These are phyloP conservation scores for Lamellibrachia luymesi DNA, from an alignment of 1,140 invertebrate species.

Conservation along the genomic window DNA sequence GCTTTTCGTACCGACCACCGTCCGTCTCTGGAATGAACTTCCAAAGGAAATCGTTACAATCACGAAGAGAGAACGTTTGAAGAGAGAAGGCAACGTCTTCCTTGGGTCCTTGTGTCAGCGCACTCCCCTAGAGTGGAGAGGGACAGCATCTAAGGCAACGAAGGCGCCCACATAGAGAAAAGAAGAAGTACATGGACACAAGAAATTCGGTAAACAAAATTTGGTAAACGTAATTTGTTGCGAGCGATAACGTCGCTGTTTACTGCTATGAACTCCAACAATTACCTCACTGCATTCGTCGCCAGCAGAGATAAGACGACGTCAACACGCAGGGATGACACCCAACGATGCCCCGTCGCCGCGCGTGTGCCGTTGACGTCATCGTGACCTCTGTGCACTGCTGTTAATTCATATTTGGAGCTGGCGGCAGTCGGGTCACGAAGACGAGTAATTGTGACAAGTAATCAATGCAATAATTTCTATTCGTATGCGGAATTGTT, in stretches of 20 bases:
- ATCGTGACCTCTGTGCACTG: neutral
- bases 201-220: too few relatives aligned
- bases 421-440: neutral
- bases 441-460: conserved; percentile 5
- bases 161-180: too few relatives aligned
- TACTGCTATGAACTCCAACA: neutral
- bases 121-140: too few relatives aligned
- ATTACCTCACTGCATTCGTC: neutral
- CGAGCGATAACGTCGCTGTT: neutral
- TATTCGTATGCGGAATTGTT: conserved; percentile 1
- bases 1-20: too few relatives aligned
- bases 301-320: neutral
- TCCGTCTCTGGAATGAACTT: too few relatives aligned
- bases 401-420: neutral
- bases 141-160: too few relatives aligned
- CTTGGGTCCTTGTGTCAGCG: too few relatives aligned
- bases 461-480: conserved; percentile 5
- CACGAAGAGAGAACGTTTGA: too few relatives aligned
- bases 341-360: neutral
- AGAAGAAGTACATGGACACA: too few relatives aligned
- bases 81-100: too few relatives aligned
- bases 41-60: too few relatives aligned
- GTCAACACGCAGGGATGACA: neutral
- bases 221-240: too few relatives aligned
- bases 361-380: neutral